Evolutionary conservation across 2,113 vertebrate genomes (phyloP).

Genomic region (Empidonax traillii): DNA sequence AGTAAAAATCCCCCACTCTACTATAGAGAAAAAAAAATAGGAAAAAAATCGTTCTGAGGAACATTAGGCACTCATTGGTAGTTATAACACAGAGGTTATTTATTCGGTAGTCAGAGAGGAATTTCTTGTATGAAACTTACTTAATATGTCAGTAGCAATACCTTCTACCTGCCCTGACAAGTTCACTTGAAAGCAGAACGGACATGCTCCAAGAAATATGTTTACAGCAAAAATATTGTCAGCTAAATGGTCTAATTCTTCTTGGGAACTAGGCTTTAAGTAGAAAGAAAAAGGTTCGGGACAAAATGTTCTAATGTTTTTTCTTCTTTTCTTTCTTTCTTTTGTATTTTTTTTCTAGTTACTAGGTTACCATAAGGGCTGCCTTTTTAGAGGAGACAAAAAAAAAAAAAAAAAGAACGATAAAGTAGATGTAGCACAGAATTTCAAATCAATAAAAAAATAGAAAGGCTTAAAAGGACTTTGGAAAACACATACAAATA

Average conservation of each 20-base stretch:
- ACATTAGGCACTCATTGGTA: not conserved
- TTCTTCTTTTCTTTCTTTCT: not conserved
- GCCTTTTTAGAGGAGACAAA: not conserved
- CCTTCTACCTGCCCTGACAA: not conserved
- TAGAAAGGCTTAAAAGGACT: not conserved
- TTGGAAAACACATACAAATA: not conserved
- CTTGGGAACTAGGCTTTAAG: not conserved
- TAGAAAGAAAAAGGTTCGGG: not conserved
- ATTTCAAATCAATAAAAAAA: not conserved
- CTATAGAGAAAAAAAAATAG: not conserved
- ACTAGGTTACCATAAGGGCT: not conserved
- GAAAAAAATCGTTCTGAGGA: not conserved
- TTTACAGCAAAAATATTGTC: not conserved
- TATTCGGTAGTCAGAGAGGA: not conserved
- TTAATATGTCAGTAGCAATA: not conserved
- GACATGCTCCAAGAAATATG: not conserved
- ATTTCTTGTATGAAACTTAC: not conserved
- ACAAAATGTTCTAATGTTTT: not conserved
- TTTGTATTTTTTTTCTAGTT: not conserved
- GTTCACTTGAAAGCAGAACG: not conserved
- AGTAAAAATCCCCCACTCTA: accelerated
- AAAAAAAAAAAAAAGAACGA: not conserved
- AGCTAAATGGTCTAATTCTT: not conserved
- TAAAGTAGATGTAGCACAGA: not conserved
- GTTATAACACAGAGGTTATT: not conserved